Percentiles rank a stretch among this genome's conserved stretches.
Conservation (phyloP, 2,888 invertebrate genomes). For the Athalia circularis region DNA sequence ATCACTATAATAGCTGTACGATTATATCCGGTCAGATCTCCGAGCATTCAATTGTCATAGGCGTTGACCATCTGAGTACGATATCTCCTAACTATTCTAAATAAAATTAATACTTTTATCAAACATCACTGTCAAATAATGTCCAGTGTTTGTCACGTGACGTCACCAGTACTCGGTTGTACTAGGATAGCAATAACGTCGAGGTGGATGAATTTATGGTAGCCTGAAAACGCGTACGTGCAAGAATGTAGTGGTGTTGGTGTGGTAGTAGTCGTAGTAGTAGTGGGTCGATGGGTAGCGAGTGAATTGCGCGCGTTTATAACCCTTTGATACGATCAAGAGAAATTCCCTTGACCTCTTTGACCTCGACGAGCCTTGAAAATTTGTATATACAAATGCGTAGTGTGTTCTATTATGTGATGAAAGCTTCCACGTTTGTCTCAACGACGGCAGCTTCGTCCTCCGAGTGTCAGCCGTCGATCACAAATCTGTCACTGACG, state of each 20-base stretch:
- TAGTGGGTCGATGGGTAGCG: background rate
- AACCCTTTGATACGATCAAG: conserved; percentile 37
- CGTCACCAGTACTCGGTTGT: conserved; percentile 67
- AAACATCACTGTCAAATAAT: background rate
- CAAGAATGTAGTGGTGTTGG: background rate
- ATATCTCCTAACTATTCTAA: too few relatives aligned
- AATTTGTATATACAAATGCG: background rate
- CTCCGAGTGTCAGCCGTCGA: conserved; percentile 65
- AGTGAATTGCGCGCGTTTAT: background rate
- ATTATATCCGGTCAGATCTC: too few relatives aligned
- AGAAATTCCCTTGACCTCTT: conserved; percentile 34
- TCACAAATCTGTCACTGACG: conserved; percentile 73
- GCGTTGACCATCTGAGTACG: too few relatives aligned
- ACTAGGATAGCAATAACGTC: conserved; percentile 68
- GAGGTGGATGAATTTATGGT: conserved; percentile 66
- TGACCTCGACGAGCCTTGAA: background rate
- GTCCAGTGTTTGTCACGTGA: conserved; percentile 53
- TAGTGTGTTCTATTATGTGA: background rate
- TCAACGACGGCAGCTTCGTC: conserved; percentile 1
- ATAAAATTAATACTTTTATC: background rate
- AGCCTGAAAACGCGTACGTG: background rate
- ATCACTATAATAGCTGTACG: background rate
- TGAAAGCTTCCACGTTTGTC: background rate
- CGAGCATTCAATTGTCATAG: too few relatives aligned
- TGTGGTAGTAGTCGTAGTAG: background rate